Percentiles rank a stretch among this genome's conserved stretches.
Evolutionary conservation across 1,140 invertebrate species (phyloP).

Genomic region (Drosophila azteca): DNA sequence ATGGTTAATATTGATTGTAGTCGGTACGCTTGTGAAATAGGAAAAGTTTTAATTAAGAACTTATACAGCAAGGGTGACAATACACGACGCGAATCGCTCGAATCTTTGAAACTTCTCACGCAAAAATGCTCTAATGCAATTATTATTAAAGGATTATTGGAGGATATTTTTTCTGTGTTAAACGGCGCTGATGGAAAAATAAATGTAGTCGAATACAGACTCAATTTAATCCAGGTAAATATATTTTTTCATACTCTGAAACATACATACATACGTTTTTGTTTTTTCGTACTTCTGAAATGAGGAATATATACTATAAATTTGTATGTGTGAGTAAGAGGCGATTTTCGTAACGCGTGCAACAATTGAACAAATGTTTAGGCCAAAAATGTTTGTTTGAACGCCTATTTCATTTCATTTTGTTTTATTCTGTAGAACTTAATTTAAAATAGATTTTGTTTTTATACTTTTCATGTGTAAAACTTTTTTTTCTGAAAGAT

Average conservation of each 20-base stretch:
- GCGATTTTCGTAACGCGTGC: no score
- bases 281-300: no score
- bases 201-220: slow-evolving; percentile 93
- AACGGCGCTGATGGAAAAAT: slow-evolving; percentile 96
- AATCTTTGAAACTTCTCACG: slow-evolving; percentile 89
- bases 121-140: slow-evolving; percentile 89
- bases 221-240: slow-evolving; percentile 92
- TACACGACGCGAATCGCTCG: slow-evolving; percentile 88
- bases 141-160: slow-evolving; percentile 88
- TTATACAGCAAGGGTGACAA: slow-evolving; percentile 92
- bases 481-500: no score
- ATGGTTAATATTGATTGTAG: slow-evolving; percentile 92
- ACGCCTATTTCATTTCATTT: no score
- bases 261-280: no score
- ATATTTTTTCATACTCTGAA: neutral
- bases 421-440: no score
- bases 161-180: slow-evolving; percentile 92
- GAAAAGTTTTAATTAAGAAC: slow-evolving; percentile 91
- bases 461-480: no score
- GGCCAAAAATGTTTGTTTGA: no score
- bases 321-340: no score
- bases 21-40: slow-evolving; percentile 90
- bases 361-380: no score
- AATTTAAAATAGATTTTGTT: no score
- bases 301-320: no score